phyloP scores from a whole-genome alignment of 2,888 invertebrate genomes.

The Dorcus parallelipipedus region DNA sequence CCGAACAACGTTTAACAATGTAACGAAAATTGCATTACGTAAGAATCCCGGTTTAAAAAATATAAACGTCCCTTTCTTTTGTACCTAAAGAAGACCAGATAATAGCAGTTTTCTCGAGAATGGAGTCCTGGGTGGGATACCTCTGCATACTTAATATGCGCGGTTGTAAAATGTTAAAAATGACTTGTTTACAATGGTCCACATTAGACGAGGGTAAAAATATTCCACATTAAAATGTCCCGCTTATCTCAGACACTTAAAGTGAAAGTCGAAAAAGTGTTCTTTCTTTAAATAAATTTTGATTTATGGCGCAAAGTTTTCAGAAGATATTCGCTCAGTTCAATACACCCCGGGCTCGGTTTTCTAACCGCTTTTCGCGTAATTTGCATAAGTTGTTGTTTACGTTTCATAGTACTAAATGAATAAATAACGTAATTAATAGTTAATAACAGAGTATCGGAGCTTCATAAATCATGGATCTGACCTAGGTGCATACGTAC shows the following conservation, averaged over 20 bases:
- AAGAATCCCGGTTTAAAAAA: slow-evolving; percentile 4
- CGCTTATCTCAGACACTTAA: slow-evolving; percentile 29
- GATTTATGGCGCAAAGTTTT: slow-evolving; percentile 41
- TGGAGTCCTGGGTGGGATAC: slow-evolving; percentile 10
- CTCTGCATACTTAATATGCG: slow-evolving; percentile 25
- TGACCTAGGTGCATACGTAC: neutral
- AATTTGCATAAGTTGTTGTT: slow-evolving; percentile 13
- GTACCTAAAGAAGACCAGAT: slow-evolving; percentile 13
- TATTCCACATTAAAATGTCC: slow-evolving; percentile 38
- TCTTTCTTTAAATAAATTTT: slow-evolving; percentile 41
- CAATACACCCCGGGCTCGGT: slow-evolving; percentile 14
- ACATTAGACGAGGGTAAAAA: slow-evolving; percentile 38
- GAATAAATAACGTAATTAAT: slow-evolving; percentile 23
- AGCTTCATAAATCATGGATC: slow-evolving; percentile 22
- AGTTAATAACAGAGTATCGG: slow-evolving; percentile 24
- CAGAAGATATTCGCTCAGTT: slow-evolving; percentile 20
- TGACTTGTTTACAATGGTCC: slow-evolving; percentile 40
- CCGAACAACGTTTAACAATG: neutral
- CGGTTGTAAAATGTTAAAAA: slow-evolving; percentile 32
- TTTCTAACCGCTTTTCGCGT: slow-evolving; percentile 4
- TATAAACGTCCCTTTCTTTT: slow-evolving; percentile 26
- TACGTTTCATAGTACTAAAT: slow-evolving; percentile 7
- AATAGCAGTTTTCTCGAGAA: neutral
- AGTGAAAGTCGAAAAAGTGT: slow-evolving; percentile 47
- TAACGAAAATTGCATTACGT: slow-evolving; percentile 3